Evolutionary conservation across 2,888 invertebrate genomes (phyloP), one percentile per base, ranked within the genome.

Genomic region (Cryptophagus acutangulus): DNA sequence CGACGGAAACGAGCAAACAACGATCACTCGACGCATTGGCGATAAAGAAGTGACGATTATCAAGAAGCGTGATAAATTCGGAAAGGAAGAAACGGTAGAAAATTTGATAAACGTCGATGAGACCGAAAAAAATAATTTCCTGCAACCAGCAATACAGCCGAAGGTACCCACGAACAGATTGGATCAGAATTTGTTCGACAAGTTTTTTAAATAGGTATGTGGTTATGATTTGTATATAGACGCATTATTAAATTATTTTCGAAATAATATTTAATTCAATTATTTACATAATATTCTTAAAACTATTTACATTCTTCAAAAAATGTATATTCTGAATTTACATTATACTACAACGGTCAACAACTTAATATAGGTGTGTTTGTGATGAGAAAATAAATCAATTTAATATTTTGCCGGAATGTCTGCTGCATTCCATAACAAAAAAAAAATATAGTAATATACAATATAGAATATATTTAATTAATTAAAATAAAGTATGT

Each of bases 1-100:
- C 8, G 66, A 75, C 26, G 81, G 81, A 1, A 78, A 77, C 52
- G 72, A 74, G 49, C 75, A 77, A 52, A 77, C 74, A 8, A 77
- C 73, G n/a, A 62, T 78, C 18, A 77, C 75, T 2, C 50, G 49
- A 25, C 58, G 51, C 55, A 38, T 59, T 6, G 66, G 62, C 1
- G 62, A 67, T 45, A 63, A 66, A 52, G 66, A 69, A 52, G 62
- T 68, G 42, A 66, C 58, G 8, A 38, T 66, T 17, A 76, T 73
- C 14, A 77, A 72, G 16, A 64, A 75, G 33, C 74, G 71, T 14
- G 60, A 64, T 42, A 62, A 57, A 46, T 46, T 59, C 48, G 69
- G 69, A 2, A 56, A 58, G 34, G 59, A 65, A 44, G 65, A 64
- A 50, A 49, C 57, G 8, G 53, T 52, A 9, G 65, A 67, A 53